phyloP scores from a whole-genome alignment of 2,797 vertebrate genomes.

The Rallus crepitans region DNA sequence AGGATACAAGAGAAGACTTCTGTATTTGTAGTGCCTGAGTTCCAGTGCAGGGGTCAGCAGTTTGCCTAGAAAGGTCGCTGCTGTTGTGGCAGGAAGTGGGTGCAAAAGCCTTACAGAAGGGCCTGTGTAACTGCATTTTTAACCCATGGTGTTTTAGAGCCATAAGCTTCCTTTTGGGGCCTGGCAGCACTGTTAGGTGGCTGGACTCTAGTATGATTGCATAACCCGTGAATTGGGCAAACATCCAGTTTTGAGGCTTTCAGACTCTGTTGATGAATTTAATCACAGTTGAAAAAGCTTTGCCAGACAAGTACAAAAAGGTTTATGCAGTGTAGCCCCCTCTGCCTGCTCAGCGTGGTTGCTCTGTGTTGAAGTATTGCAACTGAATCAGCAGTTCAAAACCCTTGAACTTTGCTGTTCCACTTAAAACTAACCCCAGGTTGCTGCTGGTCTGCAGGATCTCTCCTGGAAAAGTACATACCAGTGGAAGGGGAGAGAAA shows the following conservation, averaged over 20 bases:
- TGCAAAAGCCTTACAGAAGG: background rate
- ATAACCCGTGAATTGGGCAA: background rate
- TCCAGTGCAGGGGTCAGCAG: background rate
- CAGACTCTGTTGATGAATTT: background rate
- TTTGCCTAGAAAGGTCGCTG: background rate
- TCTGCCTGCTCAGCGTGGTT: background rate
- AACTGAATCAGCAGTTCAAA: conserved; percentile 64
- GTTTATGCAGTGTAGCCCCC: background rate
- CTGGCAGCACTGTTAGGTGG: background rate
- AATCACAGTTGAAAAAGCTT: conserved; percentile 8
- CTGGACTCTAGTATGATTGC: background rate
- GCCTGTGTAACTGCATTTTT: background rate
- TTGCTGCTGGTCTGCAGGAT: background rate
- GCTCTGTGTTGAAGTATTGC: conserved; percentile 3
- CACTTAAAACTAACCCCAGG: conserved; percentile 58
- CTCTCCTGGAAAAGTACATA: conserved; percentile 25
- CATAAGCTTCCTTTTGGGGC: background rate
- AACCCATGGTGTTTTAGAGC: background rate
- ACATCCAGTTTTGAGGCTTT: background rate
- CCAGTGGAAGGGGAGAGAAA: background rate
- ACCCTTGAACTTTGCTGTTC: conserved; percentile 65
- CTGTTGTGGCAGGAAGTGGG: background rate
- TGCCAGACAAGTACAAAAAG: background rate
- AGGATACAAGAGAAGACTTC: background rate
- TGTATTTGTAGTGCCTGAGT: background rate